phyloP scores from a whole-genome alignment of 2,113 vertebrate species.

The Corythaixoides concolor region DNA sequence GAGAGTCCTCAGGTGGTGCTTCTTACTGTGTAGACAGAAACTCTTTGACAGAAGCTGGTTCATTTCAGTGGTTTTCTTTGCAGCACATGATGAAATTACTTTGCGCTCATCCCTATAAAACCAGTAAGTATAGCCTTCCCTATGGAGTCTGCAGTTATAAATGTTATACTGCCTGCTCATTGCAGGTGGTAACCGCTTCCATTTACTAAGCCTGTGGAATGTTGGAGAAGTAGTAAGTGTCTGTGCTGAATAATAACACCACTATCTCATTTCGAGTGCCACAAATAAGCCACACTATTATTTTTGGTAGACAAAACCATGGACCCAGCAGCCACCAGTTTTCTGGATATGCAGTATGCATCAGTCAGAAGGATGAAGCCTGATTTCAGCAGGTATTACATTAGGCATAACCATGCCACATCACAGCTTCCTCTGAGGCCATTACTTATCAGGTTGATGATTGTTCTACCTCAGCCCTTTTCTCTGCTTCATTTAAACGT shows the following conservation, averaged over 20 bases:
- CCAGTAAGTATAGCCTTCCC: background rate
- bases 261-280: background rate
- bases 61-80: background rate
- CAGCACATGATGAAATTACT: background rate
- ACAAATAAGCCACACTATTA: background rate
- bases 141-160: background rate
- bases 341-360: background rate
- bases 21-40: background rate
- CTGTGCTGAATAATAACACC: background rate
- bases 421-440: background rate
- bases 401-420: background rate
- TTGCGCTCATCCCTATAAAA: background rate
- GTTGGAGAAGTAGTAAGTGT: background rate
- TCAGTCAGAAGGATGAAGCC: fast-evolving
- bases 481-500: background rate
- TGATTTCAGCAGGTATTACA: background rate
- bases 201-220: background rate
- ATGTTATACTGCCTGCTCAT: background rate
- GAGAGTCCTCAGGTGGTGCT: background rate
- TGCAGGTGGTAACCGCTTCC: background rate
- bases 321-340: background rate
- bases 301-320: background rate
- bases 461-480: background rate
- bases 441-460: background rate
- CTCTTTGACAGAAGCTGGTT: background rate